A percentile compares a stretch with the other conserved stretches of the same genome.
phyloP scores from a whole-genome alignment of 2,797 vertebrate genomes.

The Microchirus variegatus region DNA sequence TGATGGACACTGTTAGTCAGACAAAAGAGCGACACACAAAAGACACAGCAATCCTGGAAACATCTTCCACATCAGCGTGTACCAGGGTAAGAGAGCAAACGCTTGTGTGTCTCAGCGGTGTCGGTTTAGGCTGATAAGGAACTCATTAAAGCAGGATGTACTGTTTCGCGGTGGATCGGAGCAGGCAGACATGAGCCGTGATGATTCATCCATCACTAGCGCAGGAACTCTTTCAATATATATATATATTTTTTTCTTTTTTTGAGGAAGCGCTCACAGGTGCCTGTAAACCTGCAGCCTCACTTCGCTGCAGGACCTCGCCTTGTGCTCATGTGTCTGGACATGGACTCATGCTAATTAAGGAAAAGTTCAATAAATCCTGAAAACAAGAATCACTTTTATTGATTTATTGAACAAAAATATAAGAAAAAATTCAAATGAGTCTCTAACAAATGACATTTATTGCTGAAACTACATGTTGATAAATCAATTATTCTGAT shows the following conservation, averaged over 20 bases:
- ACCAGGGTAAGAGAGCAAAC: constrained; percentile 59
- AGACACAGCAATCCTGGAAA: constrained; percentile 34
- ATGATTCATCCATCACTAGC: constrained; percentile 70
- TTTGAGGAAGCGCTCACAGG: constrained; percentile 40
- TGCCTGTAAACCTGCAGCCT: constrained; percentile 35
- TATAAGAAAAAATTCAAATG: too few species aligned
- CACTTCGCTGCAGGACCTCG: constrained; percentile 9
- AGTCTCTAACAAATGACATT: too few species aligned
- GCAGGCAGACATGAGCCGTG: constrained; percentile 47
- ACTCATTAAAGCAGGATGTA: constrained; percentile 66
- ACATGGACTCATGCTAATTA: neutral
- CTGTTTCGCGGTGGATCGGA: constrained; percentile 52
- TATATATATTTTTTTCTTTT: too few species aligned
- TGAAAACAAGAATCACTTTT: too few species aligned
- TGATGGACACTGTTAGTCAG: constrained; percentile 43
- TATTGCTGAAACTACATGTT: too few species aligned
- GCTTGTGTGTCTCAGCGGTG: constrained; percentile 48
- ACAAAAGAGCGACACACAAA: constrained; percentile 40
- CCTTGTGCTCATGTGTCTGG: neutral
- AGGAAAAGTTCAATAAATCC: too few species aligned
- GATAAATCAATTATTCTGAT: too few species aligned
- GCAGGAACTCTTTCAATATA: constrained; percentile 56
- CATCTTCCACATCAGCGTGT: constrained; percentile 39
- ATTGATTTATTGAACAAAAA: too few species aligned
- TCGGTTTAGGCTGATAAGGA: constrained; percentile 61